Conservation (phyloP, 2,797 vertebrate genomes). For the Coranthus polyacanthus region DNA sequence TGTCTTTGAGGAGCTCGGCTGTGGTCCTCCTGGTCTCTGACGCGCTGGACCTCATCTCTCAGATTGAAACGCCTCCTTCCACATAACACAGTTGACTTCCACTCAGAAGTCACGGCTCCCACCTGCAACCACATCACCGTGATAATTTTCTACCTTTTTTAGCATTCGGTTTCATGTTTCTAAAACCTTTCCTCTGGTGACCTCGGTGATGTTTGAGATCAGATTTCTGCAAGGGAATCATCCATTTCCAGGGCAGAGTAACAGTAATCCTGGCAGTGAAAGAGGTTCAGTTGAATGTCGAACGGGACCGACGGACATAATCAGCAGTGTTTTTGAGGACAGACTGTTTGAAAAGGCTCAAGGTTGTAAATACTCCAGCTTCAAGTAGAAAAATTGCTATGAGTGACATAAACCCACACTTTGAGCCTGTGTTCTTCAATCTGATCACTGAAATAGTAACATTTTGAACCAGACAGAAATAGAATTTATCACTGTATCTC, state of each 20-base stretch:
- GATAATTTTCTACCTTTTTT: not conserved
- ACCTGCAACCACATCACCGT: not conserved
- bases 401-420: no score
- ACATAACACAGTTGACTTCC: not conserved
- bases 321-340: not conserved
- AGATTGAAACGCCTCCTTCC: not conserved
- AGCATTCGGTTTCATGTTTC: not conserved
- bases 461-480: no score
- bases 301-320: not conserved
- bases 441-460: no score
- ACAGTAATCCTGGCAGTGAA: not conserved
- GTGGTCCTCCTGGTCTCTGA: not conserved
- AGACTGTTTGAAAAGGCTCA: no score
- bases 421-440: no score
- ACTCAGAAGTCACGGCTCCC: not conserved
- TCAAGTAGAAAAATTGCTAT: no score
- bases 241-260: no score
- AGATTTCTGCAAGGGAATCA: not conserved
- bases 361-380: no score
- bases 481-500: not conserved
- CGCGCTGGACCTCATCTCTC: conserved; percentile 13
- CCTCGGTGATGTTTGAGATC: not conserved
- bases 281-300: not conserved
- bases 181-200: not conserved
- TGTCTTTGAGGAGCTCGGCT: conserved; percentile 8